Conservation (phyloP, 1,140 invertebrate species). For the Oscheius sp. region DNA sequence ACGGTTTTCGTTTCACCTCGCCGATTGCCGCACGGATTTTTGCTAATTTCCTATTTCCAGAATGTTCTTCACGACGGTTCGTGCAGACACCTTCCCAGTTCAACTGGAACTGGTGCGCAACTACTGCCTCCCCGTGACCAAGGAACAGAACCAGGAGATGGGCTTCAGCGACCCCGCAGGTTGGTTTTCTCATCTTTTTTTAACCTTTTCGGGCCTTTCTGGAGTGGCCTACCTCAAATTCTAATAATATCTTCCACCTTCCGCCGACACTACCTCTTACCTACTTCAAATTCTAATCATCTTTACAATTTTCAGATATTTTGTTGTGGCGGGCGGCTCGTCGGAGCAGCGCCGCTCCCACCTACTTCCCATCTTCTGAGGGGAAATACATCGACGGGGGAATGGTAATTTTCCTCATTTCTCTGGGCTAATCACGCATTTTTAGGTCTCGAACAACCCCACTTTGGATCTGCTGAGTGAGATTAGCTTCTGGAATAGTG, state of each 20-base stretch:
- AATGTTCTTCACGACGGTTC: slow-evolving; percentile 81
- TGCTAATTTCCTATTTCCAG: slow-evolving; percentile 61
- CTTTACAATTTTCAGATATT: too few relatives aligned
- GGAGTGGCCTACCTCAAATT: background rate
- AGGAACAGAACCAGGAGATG: slow-evolving; percentile 28
- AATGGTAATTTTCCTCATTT: slow-evolving; percentile 67
- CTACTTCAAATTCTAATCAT: too few relatives aligned
- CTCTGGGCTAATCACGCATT: background rate
- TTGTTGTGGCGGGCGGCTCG: slow-evolving; percentile 12
- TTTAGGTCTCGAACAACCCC: slow-evolving; percentile 83
- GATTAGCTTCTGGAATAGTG: slow-evolving; percentile 82
- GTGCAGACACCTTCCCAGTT: slow-evolving; percentile 86
- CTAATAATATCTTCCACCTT: background rate
- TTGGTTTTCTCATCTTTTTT: background rate
- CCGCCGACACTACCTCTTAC: too few relatives aligned
- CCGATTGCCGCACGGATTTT: too few relatives aligned
- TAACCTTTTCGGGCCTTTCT: too few relatives aligned
- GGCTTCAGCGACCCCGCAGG: slow-evolving; percentile 21
- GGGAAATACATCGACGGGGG: slow-evolving; percentile 88
- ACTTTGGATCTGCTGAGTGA: slow-evolving; percentile 89
- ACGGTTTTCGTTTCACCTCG: background rate
- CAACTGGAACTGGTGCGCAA: slow-evolving; percentile 90
- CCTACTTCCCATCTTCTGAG: slow-evolving; percentile 62
- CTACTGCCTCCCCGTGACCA: slow-evolving; percentile 72
- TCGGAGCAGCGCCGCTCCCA: slow-evolving; percentile 23